phyloP scores from a whole-genome alignment of 2,888 invertebrate genomes.

The Acanthosepion lycidas region DNA sequence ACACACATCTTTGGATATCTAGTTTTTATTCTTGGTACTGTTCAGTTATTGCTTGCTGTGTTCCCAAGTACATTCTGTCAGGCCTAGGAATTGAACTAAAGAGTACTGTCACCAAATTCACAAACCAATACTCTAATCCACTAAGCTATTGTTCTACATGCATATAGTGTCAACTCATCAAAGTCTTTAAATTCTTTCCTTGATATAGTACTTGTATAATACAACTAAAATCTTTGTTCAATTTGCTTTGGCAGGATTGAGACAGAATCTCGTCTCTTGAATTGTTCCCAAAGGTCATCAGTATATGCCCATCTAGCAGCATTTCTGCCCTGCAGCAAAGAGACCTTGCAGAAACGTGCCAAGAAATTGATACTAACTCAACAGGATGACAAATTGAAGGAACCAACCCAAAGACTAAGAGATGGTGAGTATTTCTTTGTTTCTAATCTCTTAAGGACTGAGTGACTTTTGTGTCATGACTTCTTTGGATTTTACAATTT shows the following conservation, averaged over 20 bases:
- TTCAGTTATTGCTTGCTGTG: too few relatives aligned
- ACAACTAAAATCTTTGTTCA: background rate
- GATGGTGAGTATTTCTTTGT: conserved; percentile 74
- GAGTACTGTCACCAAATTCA: too few relatives aligned
- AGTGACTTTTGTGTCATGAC: background rate
- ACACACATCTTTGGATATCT: too few relatives aligned
- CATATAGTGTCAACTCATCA: too few relatives aligned
- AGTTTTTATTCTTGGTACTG: too few relatives aligned
- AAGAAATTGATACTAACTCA: conserved; percentile 78
- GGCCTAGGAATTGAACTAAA: too few relatives aligned
- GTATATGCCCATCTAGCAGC: conserved; percentile 78
- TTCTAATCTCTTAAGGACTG: background rate
- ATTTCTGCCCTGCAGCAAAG: conserved; percentile 78
- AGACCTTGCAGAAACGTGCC: conserved; percentile 78
- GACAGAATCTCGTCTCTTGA: conserved; percentile 61
- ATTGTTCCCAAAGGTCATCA: conserved; percentile 73
- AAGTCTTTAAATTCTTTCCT: background rate
- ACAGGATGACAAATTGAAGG: conserved; percentile 76
- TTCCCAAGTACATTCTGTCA: too few relatives aligned
- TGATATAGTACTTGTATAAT: background rate
- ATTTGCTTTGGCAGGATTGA: conserved; percentile 62
- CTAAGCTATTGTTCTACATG: too few relatives aligned
- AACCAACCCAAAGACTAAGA: conserved; percentile 74
- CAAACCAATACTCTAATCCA: too few relatives aligned
- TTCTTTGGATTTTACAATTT: background rate